phyloP scores from a whole-genome alignment of 2,113 vertebrate species.

The Orthonyx spaldingii region DNA sequence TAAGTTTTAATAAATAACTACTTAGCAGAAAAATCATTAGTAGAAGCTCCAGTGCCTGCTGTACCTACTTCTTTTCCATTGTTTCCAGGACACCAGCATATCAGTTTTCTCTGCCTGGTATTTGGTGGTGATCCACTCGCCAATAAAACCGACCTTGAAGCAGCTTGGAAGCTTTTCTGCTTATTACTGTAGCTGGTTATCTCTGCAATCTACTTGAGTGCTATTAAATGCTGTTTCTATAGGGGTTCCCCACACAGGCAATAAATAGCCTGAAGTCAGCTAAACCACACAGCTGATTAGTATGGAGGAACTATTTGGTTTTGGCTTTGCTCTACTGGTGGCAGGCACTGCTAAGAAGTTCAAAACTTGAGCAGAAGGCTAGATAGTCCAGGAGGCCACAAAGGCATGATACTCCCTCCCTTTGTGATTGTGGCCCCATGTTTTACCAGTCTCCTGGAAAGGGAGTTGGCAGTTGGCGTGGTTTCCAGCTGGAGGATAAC shows the following conservation, averaged over 20 bases:
- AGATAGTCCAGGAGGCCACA: neutral
- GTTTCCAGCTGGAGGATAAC: neutral
- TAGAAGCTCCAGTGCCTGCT: neutral
- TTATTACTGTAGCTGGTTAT: slow-evolving; percentile 10
- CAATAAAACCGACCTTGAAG: neutral
- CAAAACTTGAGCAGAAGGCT: neutral
- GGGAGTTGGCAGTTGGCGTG: neutral
- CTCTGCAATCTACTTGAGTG: slow-evolving; percentile 22
- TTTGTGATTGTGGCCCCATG: fast-evolving
- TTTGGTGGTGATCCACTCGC: neutral
- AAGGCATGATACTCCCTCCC: fast-evolving
- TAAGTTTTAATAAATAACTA: neutral
- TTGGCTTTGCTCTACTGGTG: neutral
- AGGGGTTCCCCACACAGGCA: neutral
- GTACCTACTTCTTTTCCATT: neutral
- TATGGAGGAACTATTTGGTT: neutral
- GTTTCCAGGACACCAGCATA: neutral
- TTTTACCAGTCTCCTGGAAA: neutral
- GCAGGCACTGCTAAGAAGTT: neutral
- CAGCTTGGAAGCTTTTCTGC: slow-evolving; percentile 22
- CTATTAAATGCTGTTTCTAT: slow-evolving; percentile 16
- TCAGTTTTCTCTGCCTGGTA: neutral
- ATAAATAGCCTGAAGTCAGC: slow-evolving; percentile 37
- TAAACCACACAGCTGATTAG: neutral
- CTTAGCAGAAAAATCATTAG: neutral